Evolutionary conservation across 2,888 invertebrate genomes (phyloP).

Genomic region (Polyommatus icarus): DNA sequence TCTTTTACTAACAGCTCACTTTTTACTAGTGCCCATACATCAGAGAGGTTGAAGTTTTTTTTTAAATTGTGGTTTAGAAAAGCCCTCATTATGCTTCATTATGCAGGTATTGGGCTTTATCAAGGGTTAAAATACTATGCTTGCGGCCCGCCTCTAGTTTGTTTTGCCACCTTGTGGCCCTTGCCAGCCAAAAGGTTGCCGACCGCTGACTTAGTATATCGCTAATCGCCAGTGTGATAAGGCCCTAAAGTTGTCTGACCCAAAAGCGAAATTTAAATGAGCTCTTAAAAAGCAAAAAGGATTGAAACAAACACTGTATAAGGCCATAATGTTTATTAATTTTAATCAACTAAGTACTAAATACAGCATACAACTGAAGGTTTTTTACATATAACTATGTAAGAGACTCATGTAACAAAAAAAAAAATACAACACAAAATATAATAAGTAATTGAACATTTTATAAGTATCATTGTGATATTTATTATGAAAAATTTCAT

Average conservation of each 20-base stretch:
- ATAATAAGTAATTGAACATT: neutral
- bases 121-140: no score
- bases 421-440: neutral
- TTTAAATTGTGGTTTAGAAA: no score
- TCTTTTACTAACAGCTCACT: no score
- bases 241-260: neutral
- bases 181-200: no score
- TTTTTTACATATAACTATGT: neutral
- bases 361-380: neutral
- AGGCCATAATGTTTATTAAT: constrained; percentile 7
- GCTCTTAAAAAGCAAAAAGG: neutral
- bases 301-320: neutral
- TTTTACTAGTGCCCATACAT: no score
- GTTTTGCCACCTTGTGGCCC: no score
- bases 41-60: no score
- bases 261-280: neutral
- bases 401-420: neutral
- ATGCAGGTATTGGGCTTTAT: no score
- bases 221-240: no score
- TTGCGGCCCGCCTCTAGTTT: no score
- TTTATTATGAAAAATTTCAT: neutral
- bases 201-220: no score
- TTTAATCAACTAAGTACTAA: neutral
- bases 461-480: neutral
- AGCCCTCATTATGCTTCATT: no score